Evolutionary conservation across 53 echinoderm and acorn worm species (phyloP).

Genomic region (Antedon mediterranea): DNA sequence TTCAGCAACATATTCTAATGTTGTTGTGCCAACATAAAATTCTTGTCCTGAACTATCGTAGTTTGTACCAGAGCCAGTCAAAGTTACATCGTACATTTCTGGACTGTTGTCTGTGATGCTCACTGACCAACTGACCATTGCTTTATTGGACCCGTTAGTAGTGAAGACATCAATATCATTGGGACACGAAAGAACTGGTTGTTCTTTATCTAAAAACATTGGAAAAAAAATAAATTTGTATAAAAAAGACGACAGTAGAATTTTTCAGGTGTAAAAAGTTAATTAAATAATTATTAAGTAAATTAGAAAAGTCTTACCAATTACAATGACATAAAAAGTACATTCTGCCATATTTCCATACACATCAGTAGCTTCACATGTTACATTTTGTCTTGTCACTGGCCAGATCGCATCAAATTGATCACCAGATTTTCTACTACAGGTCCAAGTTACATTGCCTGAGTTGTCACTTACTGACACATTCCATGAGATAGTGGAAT

Average conservation of each 20-base stretch:
- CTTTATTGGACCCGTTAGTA: not conserved
- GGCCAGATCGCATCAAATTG: conserved; percentile 1
- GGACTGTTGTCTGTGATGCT: not conserved
- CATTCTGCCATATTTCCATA: conserved; percentile 16
- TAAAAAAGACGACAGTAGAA: no score
- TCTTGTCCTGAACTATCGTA: not conserved
- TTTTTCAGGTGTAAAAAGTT: no score
- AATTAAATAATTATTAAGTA: no score
- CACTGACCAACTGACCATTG: not conserved
- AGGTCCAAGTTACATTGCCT: not conserved
- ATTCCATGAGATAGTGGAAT: conserved; percentile 1
- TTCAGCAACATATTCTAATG: not conserved
- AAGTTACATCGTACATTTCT: not conserved
- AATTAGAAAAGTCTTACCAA: conserved; percentile 13
- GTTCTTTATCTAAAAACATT: conserved; percentile 6
- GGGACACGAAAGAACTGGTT: conserved; percentile 6
- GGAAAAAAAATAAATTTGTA: no score
- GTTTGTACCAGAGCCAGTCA: not conserved
- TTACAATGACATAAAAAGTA: conserved; percentile 5
- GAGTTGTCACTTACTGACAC: conserved; percentile 8
- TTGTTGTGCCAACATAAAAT: not conserved
- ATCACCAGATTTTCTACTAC: conserved; percentile 1
- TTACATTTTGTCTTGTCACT: conserved; percentile 6
- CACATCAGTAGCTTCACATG: conserved; percentile 11
- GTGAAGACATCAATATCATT: conserved; percentile 11